phyloP scores from a whole-genome alignment of 2,888 invertebrate species.

The Plagodis pulveraria region DNA sequence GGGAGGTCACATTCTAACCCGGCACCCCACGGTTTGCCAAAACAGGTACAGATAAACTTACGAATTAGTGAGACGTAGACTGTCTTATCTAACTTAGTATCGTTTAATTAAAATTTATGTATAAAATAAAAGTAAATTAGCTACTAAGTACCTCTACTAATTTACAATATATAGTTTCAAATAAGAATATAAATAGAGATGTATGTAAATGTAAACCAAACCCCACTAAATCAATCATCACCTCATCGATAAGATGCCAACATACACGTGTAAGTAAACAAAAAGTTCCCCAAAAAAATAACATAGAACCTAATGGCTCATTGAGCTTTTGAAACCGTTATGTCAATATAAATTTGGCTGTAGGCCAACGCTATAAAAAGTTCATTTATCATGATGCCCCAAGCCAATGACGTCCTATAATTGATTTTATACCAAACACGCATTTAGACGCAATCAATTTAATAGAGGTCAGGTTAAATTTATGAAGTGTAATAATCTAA shows the following conservation, averaged over 20 bases:
- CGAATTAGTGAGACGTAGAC: too few species aligned
- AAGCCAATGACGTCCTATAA: slow-evolving; percentile 46
- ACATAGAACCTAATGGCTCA: slow-evolving; percentile 27
- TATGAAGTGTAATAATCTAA: slow-evolving; percentile 19
- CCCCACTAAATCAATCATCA: too few species aligned
- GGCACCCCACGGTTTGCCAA: too few species aligned
- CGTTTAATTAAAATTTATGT: too few species aligned
- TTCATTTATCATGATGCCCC: slow-evolving; percentile 58
- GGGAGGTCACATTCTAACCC: too few species aligned
- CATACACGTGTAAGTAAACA: background rate
- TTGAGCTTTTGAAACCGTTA: slow-evolving; percentile 51
- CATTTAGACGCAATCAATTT: slow-evolving; percentile 35
- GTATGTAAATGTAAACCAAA: too few species aligned
- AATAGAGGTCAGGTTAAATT: slow-evolving; percentile 30
- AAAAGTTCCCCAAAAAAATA: slow-evolving; percentile 5
- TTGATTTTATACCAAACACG: slow-evolving; percentile 57
- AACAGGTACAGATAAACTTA: too few species aligned
- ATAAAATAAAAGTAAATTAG: too few species aligned
- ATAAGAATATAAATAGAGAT: too few species aligned
- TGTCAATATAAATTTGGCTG: slow-evolving; percentile 65
- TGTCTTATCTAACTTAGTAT: too few species aligned
- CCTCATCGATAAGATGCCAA: background rate
- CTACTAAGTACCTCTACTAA: too few species aligned
- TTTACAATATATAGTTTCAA: too few species aligned
- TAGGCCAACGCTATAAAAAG: slow-evolving; percentile 60